Evolutionary conservation across 2,113 vertebrate genomes (phyloP).

Genomic region (Dromas ardeola): DNA sequence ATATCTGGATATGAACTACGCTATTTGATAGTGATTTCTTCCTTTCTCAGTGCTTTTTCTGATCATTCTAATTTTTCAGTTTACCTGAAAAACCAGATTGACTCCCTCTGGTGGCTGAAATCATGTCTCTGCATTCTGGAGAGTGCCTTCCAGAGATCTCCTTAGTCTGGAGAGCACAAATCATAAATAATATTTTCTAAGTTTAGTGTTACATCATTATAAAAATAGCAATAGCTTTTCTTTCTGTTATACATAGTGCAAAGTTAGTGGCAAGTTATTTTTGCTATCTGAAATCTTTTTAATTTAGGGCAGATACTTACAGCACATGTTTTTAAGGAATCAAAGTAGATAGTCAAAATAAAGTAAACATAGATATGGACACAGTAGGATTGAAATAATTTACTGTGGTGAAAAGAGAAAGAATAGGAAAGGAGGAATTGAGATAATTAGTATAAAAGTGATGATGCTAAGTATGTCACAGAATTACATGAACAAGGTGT

Average conservation of each 20-base stretch:
- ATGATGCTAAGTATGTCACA: background rate
- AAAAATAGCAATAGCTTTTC: background rate
- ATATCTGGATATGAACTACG: background rate
- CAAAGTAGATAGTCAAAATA: background rate
- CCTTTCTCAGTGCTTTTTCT: background rate
- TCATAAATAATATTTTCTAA: background rate
- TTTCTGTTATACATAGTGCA: background rate
- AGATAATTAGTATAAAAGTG: background rate
- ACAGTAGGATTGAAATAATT: background rate
- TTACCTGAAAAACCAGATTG: background rate
- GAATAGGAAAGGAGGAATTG: background rate
- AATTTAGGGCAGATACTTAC: background rate
- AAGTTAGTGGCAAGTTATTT: background rate
- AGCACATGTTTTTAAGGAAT: background rate
- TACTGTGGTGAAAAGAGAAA: background rate
- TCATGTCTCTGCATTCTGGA: background rate
- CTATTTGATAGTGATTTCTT: background rate
- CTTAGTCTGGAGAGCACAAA: background rate
- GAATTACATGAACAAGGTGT: background rate
- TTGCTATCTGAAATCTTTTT: background rate
- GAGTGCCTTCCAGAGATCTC: background rate
- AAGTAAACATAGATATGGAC: background rate
- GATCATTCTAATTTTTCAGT: background rate
- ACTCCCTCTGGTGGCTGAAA: slow-evolving; percentile 51
- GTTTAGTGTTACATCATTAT: background rate